Evolutionary conservation across 1,140 invertebrate species (phyloP).

Genomic region (Scaptomyza hsui): DNA sequence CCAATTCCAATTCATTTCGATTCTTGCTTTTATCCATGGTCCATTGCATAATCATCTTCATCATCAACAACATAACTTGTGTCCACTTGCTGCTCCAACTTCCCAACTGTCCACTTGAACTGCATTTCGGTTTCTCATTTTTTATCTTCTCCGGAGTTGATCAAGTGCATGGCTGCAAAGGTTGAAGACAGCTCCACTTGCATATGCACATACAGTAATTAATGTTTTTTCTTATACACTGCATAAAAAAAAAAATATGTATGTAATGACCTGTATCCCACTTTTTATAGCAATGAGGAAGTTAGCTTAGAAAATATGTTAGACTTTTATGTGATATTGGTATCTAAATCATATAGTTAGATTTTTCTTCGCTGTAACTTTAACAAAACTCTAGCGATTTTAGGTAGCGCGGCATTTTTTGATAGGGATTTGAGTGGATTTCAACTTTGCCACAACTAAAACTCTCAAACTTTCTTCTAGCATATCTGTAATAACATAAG

Average conservation of each 20-base stretch:
- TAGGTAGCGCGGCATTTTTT: no score
- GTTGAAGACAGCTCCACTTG: slow-evolving; percentile 54
- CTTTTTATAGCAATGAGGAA: slow-evolving; percentile 8
- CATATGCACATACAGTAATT: slow-evolving; percentile 48
- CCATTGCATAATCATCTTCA: slow-evolving; percentile 69
- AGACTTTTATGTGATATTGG: no score
- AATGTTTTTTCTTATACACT: slow-evolving; percentile 30
- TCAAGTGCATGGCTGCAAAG: slow-evolving; percentile 53
- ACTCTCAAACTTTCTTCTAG: no score
- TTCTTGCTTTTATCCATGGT: slow-evolving; percentile 18
- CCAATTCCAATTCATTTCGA: slow-evolving; percentile 30
- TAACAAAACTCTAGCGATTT: no score
- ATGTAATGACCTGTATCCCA: not conserved
- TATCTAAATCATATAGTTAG: no score
- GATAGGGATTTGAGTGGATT: no score
- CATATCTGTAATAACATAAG: no score
- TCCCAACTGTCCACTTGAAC: slow-evolving; percentile 70
- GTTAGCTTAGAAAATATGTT: no score
- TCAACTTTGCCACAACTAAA: no score
- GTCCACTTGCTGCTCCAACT: slow-evolving; percentile 62
- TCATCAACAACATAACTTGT: slow-evolving; percentile 70
- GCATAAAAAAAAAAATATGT: not conserved
- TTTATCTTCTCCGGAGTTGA: slow-evolving; percentile 33
- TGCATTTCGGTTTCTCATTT: slow-evolving; percentile 52
- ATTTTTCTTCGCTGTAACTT: no score